Evolutionary conservation across 2,113 vertebrate species (phyloP).

Genomic region (Callipepla californica): DNA sequence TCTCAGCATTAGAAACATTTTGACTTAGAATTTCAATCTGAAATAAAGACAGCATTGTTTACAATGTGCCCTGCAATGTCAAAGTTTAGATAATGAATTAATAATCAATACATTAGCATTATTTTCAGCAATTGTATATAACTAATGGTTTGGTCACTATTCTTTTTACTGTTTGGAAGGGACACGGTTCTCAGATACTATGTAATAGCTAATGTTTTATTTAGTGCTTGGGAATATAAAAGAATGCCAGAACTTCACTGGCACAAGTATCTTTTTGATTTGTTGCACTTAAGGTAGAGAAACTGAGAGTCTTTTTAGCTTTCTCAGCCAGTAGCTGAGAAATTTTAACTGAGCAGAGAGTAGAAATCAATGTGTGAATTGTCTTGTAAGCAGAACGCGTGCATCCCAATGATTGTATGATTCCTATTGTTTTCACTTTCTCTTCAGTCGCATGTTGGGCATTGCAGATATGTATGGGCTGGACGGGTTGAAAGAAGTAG

Average conservation of each 20-base stretch:
- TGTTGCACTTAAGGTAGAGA: not conserved
- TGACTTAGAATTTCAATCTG: not conserved
- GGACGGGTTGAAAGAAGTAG: slow-evolving; percentile 92
- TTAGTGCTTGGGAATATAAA: not conserved
- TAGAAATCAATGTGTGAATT: not conserved
- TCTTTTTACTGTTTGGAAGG: not conserved
- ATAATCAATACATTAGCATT: too few species aligned
- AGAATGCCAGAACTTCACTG: not conserved
- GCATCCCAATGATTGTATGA: not conserved
- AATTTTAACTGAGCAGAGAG: not conserved
- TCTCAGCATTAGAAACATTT: not conserved
- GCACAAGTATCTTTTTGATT: not conserved
- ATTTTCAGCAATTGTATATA: not conserved
- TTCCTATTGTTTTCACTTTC: slow-evolving; percentile 37
- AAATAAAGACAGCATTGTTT: not conserved
- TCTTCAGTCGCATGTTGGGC: slow-evolving; percentile 85
- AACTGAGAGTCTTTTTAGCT: not conserved
- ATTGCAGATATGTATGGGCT: slow-evolving; percentile 94
- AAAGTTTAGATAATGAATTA: not conserved
- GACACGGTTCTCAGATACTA: not conserved
- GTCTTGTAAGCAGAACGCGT: not conserved
- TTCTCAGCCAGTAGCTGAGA: not conserved
- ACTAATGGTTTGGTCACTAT: not conserved
- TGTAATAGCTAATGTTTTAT: not conserved
- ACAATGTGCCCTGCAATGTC: not conserved